Percentiles rank a stretch among this genome's conserved stretches.
Evolutionary conservation across 2,797 vertebrate genomes (phyloP).

Genomic region (Oceanodroma leucorhoa): DNA sequence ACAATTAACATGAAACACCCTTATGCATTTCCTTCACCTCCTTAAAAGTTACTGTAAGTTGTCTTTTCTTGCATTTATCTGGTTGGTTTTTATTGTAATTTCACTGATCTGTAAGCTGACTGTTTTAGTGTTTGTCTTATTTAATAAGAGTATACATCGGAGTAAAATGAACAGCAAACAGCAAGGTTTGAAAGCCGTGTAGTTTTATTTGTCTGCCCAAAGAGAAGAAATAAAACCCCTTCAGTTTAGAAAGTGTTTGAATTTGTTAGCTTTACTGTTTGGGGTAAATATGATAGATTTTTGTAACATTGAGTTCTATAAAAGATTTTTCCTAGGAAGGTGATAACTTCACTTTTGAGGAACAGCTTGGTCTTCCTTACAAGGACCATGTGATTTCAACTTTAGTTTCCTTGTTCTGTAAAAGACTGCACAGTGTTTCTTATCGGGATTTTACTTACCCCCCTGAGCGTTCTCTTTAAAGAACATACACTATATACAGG

Average conservation of each 20-base stretch:
- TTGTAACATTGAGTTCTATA: not conserved
- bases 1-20: not conserved
- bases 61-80: not conserved
- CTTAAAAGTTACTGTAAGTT: not conserved
- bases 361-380: not conserved
- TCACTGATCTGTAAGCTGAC: not conserved
- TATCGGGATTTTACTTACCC: not conserved
- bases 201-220: not conserved
- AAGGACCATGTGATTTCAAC: not conserved
- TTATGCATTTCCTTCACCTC: not conserved
- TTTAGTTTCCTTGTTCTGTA: not conserved
- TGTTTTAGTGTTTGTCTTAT: not conserved
- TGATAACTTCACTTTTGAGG: not conserved
- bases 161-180: not conserved
- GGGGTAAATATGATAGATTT: not conserved
- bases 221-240: not conserved
- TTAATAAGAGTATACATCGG: not conserved
- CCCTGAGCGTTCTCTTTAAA: not conserved
- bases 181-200: not conserved
- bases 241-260: not conserved
- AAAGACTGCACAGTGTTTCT: not conserved
- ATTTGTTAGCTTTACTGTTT: not conserved
- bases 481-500: fast-evolving
- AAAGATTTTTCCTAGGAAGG: not conserved
- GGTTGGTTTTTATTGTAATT: not conserved